Conservation (phyloP, 2,888 invertebrate genomes). For the Allophyes oxyacanthae region DNA sequence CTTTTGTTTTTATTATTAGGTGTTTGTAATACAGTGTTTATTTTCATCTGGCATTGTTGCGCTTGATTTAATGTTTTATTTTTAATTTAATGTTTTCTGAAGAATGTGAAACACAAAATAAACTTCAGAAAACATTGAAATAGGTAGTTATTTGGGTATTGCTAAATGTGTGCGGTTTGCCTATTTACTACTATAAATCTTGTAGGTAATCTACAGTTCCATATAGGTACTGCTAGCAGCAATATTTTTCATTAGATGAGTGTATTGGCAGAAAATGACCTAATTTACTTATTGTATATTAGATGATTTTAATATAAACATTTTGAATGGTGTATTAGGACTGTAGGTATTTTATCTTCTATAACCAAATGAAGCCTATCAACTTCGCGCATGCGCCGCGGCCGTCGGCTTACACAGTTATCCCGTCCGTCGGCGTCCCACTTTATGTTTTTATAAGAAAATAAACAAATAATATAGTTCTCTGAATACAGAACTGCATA, state of each 20-base stretch:
- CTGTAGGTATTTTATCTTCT: background rate
- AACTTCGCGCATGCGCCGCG: constrained; percentile 72
- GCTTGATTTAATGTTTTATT: background rate
- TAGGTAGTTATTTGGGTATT: too few relatives aligned
- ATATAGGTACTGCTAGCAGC: too few relatives aligned
- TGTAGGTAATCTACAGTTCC: too few relatives aligned
- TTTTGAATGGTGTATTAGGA: too few relatives aligned
- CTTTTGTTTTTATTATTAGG: constrained; percentile 18
- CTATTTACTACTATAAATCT: too few relatives aligned
- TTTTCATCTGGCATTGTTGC: background rate
- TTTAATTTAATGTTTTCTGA: background rate
- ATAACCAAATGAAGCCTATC: constrained; percentile 4
- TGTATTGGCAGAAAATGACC: too few relatives aligned
- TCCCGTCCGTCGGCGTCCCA: constrained; percentile 41
- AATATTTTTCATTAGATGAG: too few relatives aligned
- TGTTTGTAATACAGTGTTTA: constrained; percentile 27
- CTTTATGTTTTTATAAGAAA: background rate
- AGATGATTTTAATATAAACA: too few relatives aligned
- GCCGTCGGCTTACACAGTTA: constrained; percentile 57
- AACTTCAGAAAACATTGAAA: too few relatives aligned
- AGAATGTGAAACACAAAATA: too few relatives aligned
- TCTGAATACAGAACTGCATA: background rate
- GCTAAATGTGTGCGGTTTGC: too few relatives aligned
- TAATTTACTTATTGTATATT: too few relatives aligned
- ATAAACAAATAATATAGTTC: background rate